phyloP scores from a whole-genome alignment of 53 echinoderm and acorn worm genomes.

The Zoroaster sp. region DNA sequence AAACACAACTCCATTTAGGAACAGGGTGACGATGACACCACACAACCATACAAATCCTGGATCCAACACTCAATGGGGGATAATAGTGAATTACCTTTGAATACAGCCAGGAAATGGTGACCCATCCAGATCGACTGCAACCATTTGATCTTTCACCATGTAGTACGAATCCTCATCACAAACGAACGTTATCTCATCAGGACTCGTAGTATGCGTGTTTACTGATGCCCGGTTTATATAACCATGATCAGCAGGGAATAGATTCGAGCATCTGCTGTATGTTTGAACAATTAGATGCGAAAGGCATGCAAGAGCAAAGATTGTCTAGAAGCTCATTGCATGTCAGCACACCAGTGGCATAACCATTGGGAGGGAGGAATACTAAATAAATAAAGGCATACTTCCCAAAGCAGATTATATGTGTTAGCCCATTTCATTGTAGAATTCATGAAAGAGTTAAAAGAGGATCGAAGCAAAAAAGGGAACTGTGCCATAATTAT shows the following conservation, averaged over 20 bases:
- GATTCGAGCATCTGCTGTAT: slow-evolving; percentile 21
- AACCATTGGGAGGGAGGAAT: no score
- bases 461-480: no score
- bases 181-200: neutral
- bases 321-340: neutral
- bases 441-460: no score
- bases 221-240: neutral
- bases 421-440: no score
- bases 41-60: neutral
- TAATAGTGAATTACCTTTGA: no score
- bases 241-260: neutral
- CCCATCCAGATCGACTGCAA: slow-evolving; percentile 1
- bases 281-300: neutral
- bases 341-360: neutral
- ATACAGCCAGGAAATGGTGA: no score
- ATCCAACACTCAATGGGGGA: no score
- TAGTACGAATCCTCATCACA: slow-evolving; percentile 8
- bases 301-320: neutral
- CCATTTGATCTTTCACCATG: neutral
- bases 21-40: no score
- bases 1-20: neutral
- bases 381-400: no score
- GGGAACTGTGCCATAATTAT: no score
- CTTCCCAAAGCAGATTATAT: no score
- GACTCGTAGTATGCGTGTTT: neutral